A percentile compares a stretch with the other conserved stretches of the same genome.
Conservation (phyloP, 2,888 invertebrate species). For the Drosophila borborema region DNA sequence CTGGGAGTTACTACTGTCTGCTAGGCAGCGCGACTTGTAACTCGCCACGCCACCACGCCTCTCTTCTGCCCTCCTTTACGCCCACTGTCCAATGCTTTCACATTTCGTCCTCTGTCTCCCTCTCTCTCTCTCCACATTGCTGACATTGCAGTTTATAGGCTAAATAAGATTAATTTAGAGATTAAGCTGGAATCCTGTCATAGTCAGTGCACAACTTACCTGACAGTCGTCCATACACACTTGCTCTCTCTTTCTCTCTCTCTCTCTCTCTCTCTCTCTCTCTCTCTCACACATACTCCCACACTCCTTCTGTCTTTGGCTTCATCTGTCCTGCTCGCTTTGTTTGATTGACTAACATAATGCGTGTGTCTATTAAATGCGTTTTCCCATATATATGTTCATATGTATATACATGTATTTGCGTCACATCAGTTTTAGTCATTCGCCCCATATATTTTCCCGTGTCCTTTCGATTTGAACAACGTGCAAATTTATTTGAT, state of each 20-base stretch:
- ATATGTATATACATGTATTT: background rate
- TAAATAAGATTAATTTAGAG: conserved; percentile 76
- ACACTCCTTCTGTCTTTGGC: background rate
- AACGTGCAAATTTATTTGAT: conserved; percentile 76
- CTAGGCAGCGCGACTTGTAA: conserved; percentile 5
- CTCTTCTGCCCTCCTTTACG: background rate
- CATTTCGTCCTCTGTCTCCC: background rate
- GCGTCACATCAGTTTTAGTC: conserved; percentile 6
- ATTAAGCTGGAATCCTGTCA: conserved; percentile 55
- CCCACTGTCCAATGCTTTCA: background rate
- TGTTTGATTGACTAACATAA: conserved; percentile 14
- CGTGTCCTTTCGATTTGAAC: conserved; percentile 47
- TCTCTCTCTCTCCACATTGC: conserved; percentile 1
- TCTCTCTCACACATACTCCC: background rate
- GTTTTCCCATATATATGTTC: background rate
- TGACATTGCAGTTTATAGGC: conserved; percentile 60
- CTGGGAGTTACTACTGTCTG: conserved; percentile 64
- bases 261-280: background rate
- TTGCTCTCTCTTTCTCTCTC: background rate
- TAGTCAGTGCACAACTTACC: conserved; percentile 16
- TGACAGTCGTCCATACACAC: background rate
- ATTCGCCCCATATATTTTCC: background rate
- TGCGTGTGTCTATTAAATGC: conserved; percentile 9
- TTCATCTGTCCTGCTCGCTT: background rate
- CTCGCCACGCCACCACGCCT: background rate